Evolutionary conservation across 2,113 vertebrate species (phyloP).

Genomic region (Cheilinus undulatus): DNA sequence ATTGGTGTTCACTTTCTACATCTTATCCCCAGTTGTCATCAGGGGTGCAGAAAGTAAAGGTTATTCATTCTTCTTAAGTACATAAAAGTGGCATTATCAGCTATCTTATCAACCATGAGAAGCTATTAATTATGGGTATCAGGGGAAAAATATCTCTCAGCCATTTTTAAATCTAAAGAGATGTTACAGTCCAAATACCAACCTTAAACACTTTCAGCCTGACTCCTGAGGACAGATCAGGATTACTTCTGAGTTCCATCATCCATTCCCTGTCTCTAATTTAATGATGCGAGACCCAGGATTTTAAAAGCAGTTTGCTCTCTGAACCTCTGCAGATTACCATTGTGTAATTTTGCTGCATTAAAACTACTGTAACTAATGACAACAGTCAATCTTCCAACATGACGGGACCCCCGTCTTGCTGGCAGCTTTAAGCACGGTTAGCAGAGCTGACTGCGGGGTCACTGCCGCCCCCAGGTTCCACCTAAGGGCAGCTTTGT

Average conservation of each 20-base stretch:
- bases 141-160: too few species aligned
- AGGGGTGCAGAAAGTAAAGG: too few species aligned
- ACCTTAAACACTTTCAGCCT: neutral
- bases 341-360: neutral
- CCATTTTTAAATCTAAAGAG: too few species aligned
- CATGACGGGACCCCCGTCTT: neutral
- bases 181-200: neutral
- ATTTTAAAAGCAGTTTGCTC: neutral
- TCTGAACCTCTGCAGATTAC: neutral
- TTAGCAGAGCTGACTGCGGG: slow-evolving; percentile 13
- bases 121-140: too few species aligned
- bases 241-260: neutral
- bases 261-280: neutral
- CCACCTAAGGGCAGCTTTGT: slow-evolving; percentile 30
- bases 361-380: neutral
- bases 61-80: too few species aligned
- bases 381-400: neutral
- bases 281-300: neutral
- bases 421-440: slow-evolving; percentile 11
- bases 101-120: too few species aligned
- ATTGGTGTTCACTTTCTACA: too few species aligned
- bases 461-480: slow-evolving; percentile 21
- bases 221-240: neutral
- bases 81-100: too few species aligned
- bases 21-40: too few species aligned